Percentiles rank a stretch among this genome's conserved stretches.
Conservation (phyloP, 2,888 invertebrate species). For the Metalampra italica region DNA sequence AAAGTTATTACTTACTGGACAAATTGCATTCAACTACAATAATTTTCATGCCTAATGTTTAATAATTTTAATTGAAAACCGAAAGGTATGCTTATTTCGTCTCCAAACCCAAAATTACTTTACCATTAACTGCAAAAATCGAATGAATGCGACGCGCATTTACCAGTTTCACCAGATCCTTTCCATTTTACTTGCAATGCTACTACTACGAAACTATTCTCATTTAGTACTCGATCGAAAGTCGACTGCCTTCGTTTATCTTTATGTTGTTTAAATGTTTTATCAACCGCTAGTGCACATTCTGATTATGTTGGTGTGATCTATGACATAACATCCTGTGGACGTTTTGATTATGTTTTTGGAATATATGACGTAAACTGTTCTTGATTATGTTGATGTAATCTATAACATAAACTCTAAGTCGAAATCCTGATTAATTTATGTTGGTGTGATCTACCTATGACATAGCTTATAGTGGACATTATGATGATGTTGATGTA, state of each 20-base stretch:
- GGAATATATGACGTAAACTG: too few relatives aligned
- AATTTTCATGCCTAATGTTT: background rate
- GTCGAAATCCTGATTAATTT: too few relatives aligned
- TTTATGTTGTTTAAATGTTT: background rate
- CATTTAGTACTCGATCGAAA: background rate
- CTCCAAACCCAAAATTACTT: background rate
- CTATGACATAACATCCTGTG: too few relatives aligned
- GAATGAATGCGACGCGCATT: conserved; percentile 16
- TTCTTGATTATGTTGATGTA: too few relatives aligned
- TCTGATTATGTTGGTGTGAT: too few relatives aligned
- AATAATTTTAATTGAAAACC: background rate
- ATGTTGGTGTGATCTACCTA: too few relatives aligned
- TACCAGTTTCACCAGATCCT: conserved; percentile 29
- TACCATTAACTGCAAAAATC: conserved; percentile 18
- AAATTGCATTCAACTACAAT: background rate
- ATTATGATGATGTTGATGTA: too few relatives aligned
- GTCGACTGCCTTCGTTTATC: background rate
- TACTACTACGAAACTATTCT: background rate
- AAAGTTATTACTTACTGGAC: background rate
- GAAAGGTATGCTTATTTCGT: background rate
- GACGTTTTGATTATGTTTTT: too few relatives aligned
- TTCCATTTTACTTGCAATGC: conserved; percentile 30
- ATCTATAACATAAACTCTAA: too few relatives aligned
- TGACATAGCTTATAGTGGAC: too few relatives aligned
- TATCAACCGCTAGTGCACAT: background rate